These are phyloP conservation scores for Zaprionus davidi DNA, from an alignment of 1,140 invertebrate species.

Conservation along the genomic window DNA sequence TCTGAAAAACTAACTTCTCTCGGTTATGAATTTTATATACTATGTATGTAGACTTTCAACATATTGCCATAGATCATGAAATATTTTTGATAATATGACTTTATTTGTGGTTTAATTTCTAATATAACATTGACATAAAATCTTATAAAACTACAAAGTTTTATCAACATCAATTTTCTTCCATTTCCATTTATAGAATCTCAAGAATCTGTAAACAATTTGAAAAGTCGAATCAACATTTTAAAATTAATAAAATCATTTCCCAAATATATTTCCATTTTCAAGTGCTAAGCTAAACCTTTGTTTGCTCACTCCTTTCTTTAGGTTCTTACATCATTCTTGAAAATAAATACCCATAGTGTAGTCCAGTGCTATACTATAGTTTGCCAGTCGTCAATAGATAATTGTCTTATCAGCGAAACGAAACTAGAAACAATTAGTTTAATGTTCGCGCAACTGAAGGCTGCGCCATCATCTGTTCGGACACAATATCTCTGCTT, in stretches of 20 bases:
- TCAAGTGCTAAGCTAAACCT: not conserved
- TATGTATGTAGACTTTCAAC: not conserved
- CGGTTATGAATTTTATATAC: not conserved
- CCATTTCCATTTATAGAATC: no score
- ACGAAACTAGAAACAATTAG: slow-evolving; percentile 16
- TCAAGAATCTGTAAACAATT: no score
- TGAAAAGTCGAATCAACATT: no score
- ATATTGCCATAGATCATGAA: not conserved
- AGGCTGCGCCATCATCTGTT: slow-evolving; percentile 5
- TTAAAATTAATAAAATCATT: no score
- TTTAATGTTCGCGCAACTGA: slow-evolving; percentile 19
- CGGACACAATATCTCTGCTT: slow-evolving; percentile 36
- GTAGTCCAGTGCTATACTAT: not conserved
- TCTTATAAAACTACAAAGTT: not conserved
- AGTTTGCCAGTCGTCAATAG: not conserved
- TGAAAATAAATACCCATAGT: not conserved
- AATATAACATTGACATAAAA: not conserved
- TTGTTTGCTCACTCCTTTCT: not conserved
- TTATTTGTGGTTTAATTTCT: not conserved
- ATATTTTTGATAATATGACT: not conserved
- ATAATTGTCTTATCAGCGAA: slow-evolving; percentile 3
- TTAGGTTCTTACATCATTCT: not conserved
- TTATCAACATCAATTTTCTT: no score
- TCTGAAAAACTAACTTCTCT: not conserved
- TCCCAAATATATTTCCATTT: no score